Conservation (phyloP, 2,888 invertebrate species). For the Ornithoptera priamus region DNA sequence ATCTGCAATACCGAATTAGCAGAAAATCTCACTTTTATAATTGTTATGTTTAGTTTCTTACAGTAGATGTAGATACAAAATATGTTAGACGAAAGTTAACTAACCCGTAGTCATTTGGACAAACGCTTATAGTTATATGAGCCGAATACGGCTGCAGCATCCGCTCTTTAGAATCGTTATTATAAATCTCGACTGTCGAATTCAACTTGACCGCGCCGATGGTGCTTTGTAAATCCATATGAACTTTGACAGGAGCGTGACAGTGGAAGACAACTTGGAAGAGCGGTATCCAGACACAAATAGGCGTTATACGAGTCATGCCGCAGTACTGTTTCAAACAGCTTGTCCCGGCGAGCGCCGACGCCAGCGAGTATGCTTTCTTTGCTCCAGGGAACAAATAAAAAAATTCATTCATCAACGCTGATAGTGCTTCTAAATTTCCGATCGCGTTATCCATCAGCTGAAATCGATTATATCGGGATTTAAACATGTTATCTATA, state of each 20-base stretch:
- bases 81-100: constrained; percentile 29
- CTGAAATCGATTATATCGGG: constrained; percentile 39
- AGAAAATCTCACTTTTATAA: too few species aligned
- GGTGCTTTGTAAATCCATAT: constrained; percentile 58
- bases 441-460: constrained; percentile 62
- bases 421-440: constrained; percentile 55
- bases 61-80: too few species aligned
- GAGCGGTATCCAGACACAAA: constrained; percentile 66
- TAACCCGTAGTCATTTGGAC: constrained; percentile 58
- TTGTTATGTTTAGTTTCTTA: too few species aligned
- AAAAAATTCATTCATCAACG: constrained; percentile 69
- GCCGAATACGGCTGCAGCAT: constrained; percentile 58
- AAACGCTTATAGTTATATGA: constrained; percentile 59
- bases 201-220: constrained; percentile 38
- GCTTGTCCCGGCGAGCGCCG: constrained; percentile 57
- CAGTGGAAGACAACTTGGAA: constrained; percentile 67
- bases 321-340: constrained; percentile 56
- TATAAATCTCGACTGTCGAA: constrained; percentile 53
- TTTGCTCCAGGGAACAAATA: constrained; percentile 58
- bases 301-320: constrained; percentile 40
- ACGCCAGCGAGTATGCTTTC: constrained; percentile 60
- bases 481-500: too few species aligned
- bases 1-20: too few species aligned
- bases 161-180: constrained; percentile 58
- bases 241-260: constrained; percentile 60